A percentile compares a stretch with the other conserved stretches of the same genome.
These are phyloP conservation scores for Herpailurus yagouaroundi DNA, from an alignment of 2,113 vertebrate species.

Conservation along the genomic window DNA sequence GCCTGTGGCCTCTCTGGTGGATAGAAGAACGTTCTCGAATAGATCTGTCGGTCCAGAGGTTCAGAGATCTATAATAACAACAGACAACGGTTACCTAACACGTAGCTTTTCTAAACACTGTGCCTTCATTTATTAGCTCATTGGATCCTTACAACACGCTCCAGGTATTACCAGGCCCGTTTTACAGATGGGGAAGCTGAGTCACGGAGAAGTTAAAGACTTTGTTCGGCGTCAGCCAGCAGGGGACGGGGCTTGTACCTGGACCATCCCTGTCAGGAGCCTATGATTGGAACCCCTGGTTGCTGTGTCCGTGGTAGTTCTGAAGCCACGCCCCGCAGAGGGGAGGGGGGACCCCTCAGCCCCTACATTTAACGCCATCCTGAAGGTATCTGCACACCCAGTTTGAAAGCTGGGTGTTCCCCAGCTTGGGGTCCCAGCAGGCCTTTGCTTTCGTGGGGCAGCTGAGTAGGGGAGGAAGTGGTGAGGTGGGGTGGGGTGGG, in stretches of 20 bases:
- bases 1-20: neutral
- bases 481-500: neutral
- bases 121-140: neutral
- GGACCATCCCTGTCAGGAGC: neutral
- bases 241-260: neutral
- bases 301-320: neutral
- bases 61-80: neutral
- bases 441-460: neutral
- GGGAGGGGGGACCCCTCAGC: neutral
- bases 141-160: neutral
- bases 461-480: neutral
- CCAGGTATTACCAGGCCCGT: neutral
- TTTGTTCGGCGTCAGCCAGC: neutral
- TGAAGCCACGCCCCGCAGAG: accelerated
- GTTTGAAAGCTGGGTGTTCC: neutral
- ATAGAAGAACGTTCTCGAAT: neutral
- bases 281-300: neutral
- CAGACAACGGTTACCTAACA: neutral
- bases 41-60: neutral
- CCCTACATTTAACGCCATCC: no score
- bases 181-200: neutral
- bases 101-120: neutral
- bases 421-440: neutral
- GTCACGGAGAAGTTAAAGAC: neutral
- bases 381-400: neutral